These are phyloP conservation scores for Lycopodina hypogea DNA, from an alignment of 37 sponge, comb jelly and placozoan genomes.

Conservation along the genomic window DNA sequence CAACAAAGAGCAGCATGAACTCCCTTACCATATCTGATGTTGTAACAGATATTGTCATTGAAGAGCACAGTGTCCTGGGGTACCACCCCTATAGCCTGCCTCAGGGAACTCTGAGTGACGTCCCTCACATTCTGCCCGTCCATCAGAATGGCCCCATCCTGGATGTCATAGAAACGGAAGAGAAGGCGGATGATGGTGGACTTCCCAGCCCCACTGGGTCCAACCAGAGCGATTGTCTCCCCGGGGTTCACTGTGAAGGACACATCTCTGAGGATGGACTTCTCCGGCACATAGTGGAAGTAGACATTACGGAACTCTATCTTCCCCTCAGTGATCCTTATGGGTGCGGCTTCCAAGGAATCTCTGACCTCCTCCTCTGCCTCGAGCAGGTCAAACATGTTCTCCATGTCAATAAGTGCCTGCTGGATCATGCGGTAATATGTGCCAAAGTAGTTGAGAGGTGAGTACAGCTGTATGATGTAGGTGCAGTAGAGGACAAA, in stretches of 20 bases:
- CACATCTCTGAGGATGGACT: constrained; percentile 74
- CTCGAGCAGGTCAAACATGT: constrained; percentile 96
- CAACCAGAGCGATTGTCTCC: constrained; percentile 90
- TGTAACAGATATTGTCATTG: constrained; percentile 91
- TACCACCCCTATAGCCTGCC: constrained; percentile 89
- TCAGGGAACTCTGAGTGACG: constrained; percentile 70
- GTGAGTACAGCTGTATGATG: constrained; percentile 93
- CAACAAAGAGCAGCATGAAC: no score
- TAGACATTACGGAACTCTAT: constrained; percentile 87
- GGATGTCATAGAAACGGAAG: constrained; percentile 94
- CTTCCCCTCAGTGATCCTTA: constrained; percentile 56
- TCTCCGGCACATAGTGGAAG: constrained; percentile 85
- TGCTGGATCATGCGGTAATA: constrained; percentile 96
- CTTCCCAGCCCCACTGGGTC: constrained; percentile 97
- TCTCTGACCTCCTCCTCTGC: constrained; percentile 79
- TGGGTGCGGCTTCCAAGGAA: constrained; percentile 3
- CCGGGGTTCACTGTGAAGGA: constrained; percentile 86
- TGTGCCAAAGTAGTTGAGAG: constrained; percentile 96
- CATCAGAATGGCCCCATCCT: constrained; percentile 76
- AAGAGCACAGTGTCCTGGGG: constrained; percentile 99
- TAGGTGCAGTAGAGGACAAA: constrained; percentile 97
- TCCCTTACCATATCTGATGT: constrained; percentile 86
- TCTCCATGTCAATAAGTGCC: constrained; percentile 99
- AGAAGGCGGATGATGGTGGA: constrained; percentile 95
- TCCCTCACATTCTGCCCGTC: constrained; percentile 87